Evolutionary conservation across 2,888 invertebrate genomes (phyloP).

Genomic region (Raillietiella orientalis): DNA sequence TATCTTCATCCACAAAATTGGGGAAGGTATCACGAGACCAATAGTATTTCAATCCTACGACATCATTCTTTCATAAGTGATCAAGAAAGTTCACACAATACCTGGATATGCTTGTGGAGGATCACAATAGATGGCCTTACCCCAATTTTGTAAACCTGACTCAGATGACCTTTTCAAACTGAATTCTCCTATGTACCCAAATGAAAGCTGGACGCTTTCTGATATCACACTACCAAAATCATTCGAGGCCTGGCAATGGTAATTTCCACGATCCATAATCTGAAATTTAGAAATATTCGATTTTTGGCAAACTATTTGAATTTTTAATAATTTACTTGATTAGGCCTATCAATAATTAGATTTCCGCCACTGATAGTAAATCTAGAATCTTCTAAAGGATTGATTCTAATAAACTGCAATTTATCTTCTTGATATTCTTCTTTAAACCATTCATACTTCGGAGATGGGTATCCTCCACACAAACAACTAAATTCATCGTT

Average conservation of each 20-base stretch:
- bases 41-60: constrained; percentile 42
- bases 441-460: constrained; percentile 60
- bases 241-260: constrained; percentile 74
- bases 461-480: constrained; percentile 42
- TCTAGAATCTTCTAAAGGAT: constrained; percentile 35
- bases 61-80: too few relatives aligned
- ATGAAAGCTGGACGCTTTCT: constrained; percentile 52
- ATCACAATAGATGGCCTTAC: constrained; percentile 66
- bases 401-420: constrained; percentile 32
- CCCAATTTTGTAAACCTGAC: constrained; percentile 66
- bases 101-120: constrained; percentile 67
- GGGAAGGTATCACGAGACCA: constrained; percentile 72
- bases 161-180: constrained; percentile 55
- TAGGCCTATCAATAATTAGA: constrained; percentile 53
- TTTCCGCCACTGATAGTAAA: constrained; percentile 72
- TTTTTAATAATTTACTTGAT: constrained; percentile 16
- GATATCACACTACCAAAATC: constrained; percentile 59
- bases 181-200: constrained; percentile 63
- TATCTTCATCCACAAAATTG: constrained; percentile 73
- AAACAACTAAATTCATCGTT: constrained; percentile 17
- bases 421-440: constrained; percentile 54
- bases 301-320: not conserved
- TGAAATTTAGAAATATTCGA: constrained; percentile 9
- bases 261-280: constrained; percentile 45
- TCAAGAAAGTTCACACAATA: too few relatives aligned